These are phyloP conservation scores for Melanaphis sacchari DNA, from an alignment of 1,140 invertebrate genomes.

Conservation along the genomic window DNA sequence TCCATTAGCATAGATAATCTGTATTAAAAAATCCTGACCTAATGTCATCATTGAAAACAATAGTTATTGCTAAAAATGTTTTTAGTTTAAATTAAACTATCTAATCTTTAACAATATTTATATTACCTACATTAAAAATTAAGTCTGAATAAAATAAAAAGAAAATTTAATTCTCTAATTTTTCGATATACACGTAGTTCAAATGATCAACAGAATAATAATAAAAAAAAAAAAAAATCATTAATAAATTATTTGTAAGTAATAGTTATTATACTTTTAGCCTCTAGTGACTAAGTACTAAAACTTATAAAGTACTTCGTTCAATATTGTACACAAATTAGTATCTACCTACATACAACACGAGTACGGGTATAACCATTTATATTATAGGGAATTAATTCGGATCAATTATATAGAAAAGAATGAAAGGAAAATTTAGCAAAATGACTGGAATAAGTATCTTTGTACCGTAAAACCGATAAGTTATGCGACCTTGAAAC, in stretches of 20 bases:
- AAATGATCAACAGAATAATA: not conserved
- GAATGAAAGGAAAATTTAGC: not conserved
- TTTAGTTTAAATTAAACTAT: not conserved
- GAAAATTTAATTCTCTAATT: not conserved
- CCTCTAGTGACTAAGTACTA: not conserved
- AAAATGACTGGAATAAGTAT: not conserved
- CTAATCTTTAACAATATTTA: not conserved
- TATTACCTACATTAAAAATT: too few relatives aligned
- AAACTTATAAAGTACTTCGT: not conserved
- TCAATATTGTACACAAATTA: not conserved
- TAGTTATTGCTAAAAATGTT: not conserved
- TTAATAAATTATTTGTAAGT: not conserved
- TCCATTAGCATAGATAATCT: not conserved
- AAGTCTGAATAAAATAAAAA: not conserved
- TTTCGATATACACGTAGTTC: not conserved
- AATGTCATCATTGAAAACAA: not conserved
- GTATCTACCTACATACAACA: not conserved
- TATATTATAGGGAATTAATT: not conserved
- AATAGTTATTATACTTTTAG: not conserved
- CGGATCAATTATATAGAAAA: not conserved
- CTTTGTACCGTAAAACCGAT: not conserved
- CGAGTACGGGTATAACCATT: not conserved
- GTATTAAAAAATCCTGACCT: not conserved
- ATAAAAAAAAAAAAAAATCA: not conserved
- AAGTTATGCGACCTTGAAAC: conserved; percentile 29